These are phyloP conservation scores for Spodoptera exigua DNA, from an alignment of 2,888 invertebrate genomes.

Conservation along the genomic window DNA sequence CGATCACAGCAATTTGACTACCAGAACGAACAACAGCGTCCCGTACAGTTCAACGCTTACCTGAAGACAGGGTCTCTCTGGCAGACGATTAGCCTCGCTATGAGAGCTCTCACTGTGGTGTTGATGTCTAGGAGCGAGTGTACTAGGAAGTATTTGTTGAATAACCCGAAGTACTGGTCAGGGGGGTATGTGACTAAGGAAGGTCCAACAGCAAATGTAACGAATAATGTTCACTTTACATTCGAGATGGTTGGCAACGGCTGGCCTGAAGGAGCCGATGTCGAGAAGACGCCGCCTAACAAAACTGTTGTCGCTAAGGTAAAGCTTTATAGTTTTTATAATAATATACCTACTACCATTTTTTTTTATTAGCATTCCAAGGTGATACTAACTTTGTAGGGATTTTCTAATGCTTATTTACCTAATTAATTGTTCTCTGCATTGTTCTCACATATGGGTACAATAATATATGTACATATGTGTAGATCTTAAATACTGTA, in stretches of 20 bases:
- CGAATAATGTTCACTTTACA: constrained; percentile 90
- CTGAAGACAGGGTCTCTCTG: constrained; percentile 81
- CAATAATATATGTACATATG: too few relatives aligned
- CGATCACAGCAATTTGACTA: constrained; percentile 94
- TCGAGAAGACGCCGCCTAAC: constrained; percentile 89
- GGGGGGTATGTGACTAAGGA: constrained; percentile 91
- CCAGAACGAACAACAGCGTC: constrained; percentile 91
- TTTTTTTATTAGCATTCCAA: too few relatives aligned
- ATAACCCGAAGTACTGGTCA: constrained; percentile 90
- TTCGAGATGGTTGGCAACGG: constrained; percentile 94
- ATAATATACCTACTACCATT: too few relatives aligned
- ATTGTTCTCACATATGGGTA: too few relatives aligned
- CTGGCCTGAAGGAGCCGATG: constrained; percentile 90
- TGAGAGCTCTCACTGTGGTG: constrained; percentile 88
- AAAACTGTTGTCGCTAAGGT: constrained; percentile 92
- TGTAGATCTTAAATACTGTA: too few relatives aligned
- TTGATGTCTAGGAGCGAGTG: constrained; percentile 60
- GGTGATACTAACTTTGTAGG: too few relatives aligned
- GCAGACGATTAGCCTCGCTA: constrained; percentile 77
- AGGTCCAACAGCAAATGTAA: constrained; percentile 90
- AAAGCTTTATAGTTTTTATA: neutral
- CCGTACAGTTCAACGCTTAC: constrained; percentile 94
- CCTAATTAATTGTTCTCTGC: too few relatives aligned
- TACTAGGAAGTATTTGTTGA: constrained; percentile 67
- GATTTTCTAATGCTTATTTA: too few relatives aligned